Percentiles rank a stretch among this genome's conserved stretches.
phyloP scores from a whole-genome alignment of 2,113 vertebrate genomes.

The Cisticola juncidis region DNA sequence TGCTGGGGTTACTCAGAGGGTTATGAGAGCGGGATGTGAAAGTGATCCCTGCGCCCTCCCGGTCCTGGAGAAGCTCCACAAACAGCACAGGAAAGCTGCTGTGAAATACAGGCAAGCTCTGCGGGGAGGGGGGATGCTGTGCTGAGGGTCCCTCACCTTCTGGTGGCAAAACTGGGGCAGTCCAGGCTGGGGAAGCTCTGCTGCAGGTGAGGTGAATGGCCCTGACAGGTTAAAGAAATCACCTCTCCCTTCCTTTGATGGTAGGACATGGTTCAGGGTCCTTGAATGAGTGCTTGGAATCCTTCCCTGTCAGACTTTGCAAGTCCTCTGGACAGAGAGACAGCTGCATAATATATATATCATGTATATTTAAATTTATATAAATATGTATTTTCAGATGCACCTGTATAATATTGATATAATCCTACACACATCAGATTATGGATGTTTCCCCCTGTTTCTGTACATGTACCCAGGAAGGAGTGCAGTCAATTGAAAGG shows the following conservation, averaged over 20 bases:
- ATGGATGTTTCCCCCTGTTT: not conserved
- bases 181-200: not conserved
- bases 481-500: not conserved
- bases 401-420: not conserved
- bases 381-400: not conserved
- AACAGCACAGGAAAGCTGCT: fast-evolving
- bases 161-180: not conserved
- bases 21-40: not conserved
- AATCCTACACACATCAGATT: not conserved
- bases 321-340: too few species aligned
- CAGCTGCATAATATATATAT: not conserved
- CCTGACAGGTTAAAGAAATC: not conserved
- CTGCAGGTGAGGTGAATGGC: not conserved
- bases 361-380: not conserved
- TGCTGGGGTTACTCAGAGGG: not conserved
- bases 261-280: not conserved
- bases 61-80: fast-evolving
- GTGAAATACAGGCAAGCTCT: fast-evolving
- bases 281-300: not conserved
- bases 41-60: not conserved
- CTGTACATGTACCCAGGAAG: not conserved
- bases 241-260: not conserved
- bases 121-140: not conserved
- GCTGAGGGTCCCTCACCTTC: not conserved
- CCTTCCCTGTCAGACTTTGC: not conserved